Conservation (phyloP, 2,797 vertebrate species). For the Neomorphus geoffroyi region DNA sequence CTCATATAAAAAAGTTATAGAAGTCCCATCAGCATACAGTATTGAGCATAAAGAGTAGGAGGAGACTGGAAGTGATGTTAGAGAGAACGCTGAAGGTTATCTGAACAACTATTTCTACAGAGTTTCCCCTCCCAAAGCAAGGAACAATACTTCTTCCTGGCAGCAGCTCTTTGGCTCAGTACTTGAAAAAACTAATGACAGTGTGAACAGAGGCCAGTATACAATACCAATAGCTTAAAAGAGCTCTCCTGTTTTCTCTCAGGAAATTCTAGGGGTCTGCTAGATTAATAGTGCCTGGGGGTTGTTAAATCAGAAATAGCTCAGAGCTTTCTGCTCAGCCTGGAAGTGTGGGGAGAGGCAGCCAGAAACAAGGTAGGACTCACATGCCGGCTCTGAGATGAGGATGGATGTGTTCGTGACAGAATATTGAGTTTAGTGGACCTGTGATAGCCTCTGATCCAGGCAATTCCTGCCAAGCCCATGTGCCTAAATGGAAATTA, state of each 20-base stretch:
- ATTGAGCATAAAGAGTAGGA: neutral
- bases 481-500: neutral
- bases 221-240: constrained; percentile 29
- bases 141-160: constrained; percentile 15
- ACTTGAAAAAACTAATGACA: neutral
- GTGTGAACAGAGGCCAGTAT: neutral
- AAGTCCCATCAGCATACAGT: neutral
- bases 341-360: neutral
- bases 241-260: neutral
- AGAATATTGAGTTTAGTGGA: neutral
- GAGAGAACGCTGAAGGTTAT: constrained; percentile 6
- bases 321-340: neutral
- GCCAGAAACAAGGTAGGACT: neutral
- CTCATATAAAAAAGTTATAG: too few species aligned
- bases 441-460: neutral
- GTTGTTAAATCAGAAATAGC: neutral
- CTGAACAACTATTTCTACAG: neutral
- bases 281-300: neutral
- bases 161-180: neutral
- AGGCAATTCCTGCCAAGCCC: neutral
- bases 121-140: neutral
- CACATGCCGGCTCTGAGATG: neutral
- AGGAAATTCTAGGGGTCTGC: constrained; percentile 10
- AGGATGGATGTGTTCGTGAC: neutral
- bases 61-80: neutral